A percentile compares a stretch with the other conserved stretches of the same genome.
Conservation (phyloP, 2,888 invertebrate genomes). For the Adelphocoris suturalis region DNA sequence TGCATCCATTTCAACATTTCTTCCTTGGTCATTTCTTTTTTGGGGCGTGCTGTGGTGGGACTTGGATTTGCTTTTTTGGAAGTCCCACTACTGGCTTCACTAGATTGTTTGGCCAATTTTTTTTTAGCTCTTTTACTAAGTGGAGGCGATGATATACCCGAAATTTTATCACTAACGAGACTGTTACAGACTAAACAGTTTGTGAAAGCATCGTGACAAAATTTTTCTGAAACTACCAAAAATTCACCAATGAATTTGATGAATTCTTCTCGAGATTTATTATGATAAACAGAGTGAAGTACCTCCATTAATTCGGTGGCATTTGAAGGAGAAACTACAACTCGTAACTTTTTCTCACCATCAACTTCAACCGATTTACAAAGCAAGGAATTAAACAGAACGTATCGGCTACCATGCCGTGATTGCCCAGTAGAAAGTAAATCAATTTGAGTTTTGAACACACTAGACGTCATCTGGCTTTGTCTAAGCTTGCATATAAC, state of each 20-base stretch:
- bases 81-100: background rate
- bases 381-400: conserved; percentile 37
- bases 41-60: background rate
- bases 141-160: too few relatives aligned
- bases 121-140: background rate
- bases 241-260: conserved; percentile 11
- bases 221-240: background rate
- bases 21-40: conserved; percentile 21
- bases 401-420: conserved; percentile 44
- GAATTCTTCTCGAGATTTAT: conserved; percentile 30
- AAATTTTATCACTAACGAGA: too few relatives aligned
- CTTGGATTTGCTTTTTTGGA: background rate
- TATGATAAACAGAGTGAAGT: conserved; percentile 27
- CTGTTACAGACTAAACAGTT: background rate
- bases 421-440: conserved; percentile 21
- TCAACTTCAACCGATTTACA: conserved; percentile 12
- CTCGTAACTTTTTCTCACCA: background rate
- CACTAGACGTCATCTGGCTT: conserved; percentile 34
- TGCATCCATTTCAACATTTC: background rate
- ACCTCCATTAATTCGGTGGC: background rate
- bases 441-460: conserved; percentile 56
- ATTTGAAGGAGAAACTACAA: conserved; percentile 43
- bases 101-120: background rate
- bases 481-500: background rate
- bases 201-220: background rate